phyloP scores from a whole-genome alignment of 1,140 invertebrate genomes.

The Muscidifurax raptorellus region DNA sequence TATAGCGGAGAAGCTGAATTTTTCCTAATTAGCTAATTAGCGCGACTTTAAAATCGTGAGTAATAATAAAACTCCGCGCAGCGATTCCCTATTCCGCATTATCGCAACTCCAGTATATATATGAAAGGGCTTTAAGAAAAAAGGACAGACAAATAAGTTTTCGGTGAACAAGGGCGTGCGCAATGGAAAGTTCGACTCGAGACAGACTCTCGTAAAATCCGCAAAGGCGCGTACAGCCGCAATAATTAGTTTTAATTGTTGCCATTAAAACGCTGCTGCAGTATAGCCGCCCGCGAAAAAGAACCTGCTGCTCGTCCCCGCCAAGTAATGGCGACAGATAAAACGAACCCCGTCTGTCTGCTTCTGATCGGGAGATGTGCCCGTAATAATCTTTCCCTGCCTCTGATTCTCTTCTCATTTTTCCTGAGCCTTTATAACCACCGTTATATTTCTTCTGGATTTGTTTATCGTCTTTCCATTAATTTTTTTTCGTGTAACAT shows the following conservation, averaged over 20 bases:
- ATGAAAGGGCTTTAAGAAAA: constrained; percentile 15
- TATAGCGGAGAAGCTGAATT: background rate
- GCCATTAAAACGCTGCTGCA: constrained; percentile 62
- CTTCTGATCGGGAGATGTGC: constrained; percentile 63
- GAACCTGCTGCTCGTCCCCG: constrained; percentile 42
- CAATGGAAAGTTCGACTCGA: constrained; percentile 27
- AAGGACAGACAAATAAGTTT: constrained; percentile 62
- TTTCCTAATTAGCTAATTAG: constrained; percentile 46
- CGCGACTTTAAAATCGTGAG: constrained; percentile 35
- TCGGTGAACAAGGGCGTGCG: constrained; percentile 26
- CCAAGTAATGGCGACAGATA: constrained; percentile 67
- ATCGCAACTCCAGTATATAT: constrained; percentile 7
- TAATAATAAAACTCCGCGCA: constrained; percentile 30
- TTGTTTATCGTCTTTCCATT: background rate
- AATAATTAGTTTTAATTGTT: constrained; percentile 72
- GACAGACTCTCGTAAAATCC: constrained; percentile 48
- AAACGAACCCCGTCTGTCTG: constrained; percentile 60
- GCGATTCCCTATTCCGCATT: constrained; percentile 21
- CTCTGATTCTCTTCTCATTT: constrained; percentile 46
- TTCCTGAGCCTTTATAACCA: constrained; percentile 37
- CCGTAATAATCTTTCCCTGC: constrained; percentile 51
- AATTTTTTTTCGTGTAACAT: background rate
- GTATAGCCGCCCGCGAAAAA: constrained; percentile 30
- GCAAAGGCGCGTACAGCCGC: constrained; percentile 40
- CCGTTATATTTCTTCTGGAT: constrained; percentile 33